phyloP scores from a whole-genome alignment of 2,888 invertebrate genomes.

The Drosophila melanosoma region DNA sequence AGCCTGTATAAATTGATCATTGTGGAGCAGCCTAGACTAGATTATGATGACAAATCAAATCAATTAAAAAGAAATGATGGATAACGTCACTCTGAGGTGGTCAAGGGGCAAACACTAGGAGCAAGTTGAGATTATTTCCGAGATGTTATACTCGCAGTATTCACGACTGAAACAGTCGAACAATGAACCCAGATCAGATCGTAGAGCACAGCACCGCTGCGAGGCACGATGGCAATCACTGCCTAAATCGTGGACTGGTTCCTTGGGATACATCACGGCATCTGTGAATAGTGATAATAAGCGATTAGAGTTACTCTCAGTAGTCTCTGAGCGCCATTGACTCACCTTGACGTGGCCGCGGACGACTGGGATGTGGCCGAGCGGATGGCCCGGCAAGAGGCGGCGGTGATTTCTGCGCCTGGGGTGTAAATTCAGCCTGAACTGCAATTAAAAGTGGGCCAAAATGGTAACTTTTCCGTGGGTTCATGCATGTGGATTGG shows the following conservation, averaged over 20 bases:
- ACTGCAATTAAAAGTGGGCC: conserved; percentile 64
- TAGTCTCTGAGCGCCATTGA: neutral
- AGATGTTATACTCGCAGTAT: conserved; percentile 85
- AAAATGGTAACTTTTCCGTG: conserved; percentile 41
- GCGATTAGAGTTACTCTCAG: neutral
- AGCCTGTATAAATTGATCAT: neutral
- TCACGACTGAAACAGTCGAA: conserved; percentile 89
- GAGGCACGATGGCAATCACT: conserved; percentile 89
- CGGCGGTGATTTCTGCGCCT: neutral
- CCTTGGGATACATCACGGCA: conserved; percentile 46
- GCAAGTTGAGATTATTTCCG: conserved; percentile 54
- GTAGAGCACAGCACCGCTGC: conserved; percentile 88
- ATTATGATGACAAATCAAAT: conserved; percentile 11
- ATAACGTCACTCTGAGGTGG: neutral
- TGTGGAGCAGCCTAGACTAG: conserved; percentile 20
- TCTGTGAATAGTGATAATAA: conserved; percentile 37
- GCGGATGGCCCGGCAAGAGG: neutral
- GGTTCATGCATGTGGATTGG: conserved; percentile 14
- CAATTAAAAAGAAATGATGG: neutral
- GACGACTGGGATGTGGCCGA: neutral
- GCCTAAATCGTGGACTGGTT: conserved; percentile 25
- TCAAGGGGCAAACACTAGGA: conserved; percentile 34
- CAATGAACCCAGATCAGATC: conserved; percentile 85
- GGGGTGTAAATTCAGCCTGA: conserved; percentile 2
- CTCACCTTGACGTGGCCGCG: conserved; percentile 49